Percentiles rank a stretch among this genome's conserved stretches.
Evolutionary conservation across 1,140 invertebrate species (phyloP).

Genomic region (Tetramorium alpestre): DNA sequence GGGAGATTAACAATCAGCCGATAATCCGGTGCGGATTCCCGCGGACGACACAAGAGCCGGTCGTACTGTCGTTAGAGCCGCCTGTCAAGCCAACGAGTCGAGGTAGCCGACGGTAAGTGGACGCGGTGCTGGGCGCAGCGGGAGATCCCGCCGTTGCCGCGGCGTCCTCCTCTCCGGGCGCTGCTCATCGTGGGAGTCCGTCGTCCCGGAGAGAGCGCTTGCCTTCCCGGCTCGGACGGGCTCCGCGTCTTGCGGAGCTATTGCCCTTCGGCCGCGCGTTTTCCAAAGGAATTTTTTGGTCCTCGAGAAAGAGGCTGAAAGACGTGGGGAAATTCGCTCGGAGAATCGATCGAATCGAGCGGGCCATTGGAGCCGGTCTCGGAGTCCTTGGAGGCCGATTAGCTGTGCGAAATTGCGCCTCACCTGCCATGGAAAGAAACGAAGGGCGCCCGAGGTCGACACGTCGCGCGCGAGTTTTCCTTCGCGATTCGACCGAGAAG

Average conservation of each 20-base stretch:
- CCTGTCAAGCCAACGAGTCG: constrained; percentile 4
- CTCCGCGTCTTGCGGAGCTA: background rate
- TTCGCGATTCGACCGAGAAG: background rate
- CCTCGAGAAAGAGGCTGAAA: no score
- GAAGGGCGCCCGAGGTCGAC: no score
- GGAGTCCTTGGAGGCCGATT: no score
- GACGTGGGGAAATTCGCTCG: no score
- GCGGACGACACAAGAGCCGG: background rate
- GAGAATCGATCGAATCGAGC: no score
- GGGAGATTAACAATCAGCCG: constrained; percentile 63
- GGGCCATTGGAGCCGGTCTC: no score
- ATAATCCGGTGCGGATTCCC: constrained; percentile 62
- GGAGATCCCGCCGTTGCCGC: no score
- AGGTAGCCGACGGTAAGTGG: constrained; percentile 51
- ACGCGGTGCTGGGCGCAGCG: background rate
- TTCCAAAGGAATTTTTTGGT: no score
- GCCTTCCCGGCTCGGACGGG: no score
- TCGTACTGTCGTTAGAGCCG: constrained; percentile 9
- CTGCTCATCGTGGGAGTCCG: background rate
- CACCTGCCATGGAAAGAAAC: no score
- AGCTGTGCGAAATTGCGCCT: no score
- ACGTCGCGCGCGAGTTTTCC: background rate
- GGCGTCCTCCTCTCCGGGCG: background rate
- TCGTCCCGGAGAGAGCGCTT: background rate
- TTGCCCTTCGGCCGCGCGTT: no score